Base-by-base conservation (phyloP, 2,797 vertebrate species). In the Pseudotriccus pelzelni region DNA sequence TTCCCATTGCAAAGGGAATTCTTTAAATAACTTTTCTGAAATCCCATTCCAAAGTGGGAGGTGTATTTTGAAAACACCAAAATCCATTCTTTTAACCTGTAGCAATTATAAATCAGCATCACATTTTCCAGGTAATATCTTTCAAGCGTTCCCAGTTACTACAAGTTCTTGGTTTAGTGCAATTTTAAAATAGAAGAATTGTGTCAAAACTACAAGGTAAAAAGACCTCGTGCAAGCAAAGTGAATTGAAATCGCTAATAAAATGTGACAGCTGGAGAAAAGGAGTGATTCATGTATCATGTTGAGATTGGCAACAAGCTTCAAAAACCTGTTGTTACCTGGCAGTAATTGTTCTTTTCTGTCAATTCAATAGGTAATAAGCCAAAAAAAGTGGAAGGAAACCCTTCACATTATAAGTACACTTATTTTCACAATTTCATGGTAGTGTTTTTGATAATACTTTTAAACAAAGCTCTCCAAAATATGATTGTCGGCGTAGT, bases 241-340 rank as follows among this genome's bases (percentile, higher is more conserved):
- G 32, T 18, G 62, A 79, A 63, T 64, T 68, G 91, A 89, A 94
- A 87, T 52, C 68, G 30, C 85, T 81, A 94, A 95, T 89, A 84
- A 86, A 94, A 89, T 53, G 34, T 96, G 97, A 86, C 89, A 96
- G 94, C 64, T 84, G 66, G 58, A 95, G 70, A 83, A 96, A 96
- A 80, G 32, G 81, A 84, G 36, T 58, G 76, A 76, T 89, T 91
- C 32, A 70, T 60, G 24, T 47, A 69, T 44, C 8, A 3, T 64
- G 43, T 23, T n/a, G 58, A 93, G 93, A 97, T 82, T 67, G 74
- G 93, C 90, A 94, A 93, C 79, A 84, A 86, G 21, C 55, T 84
- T 84, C 53, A 89, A 68, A 95, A 95, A 30, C 18, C 52, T 89
- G 79, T 90, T 90, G 90, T 90, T 87, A 89, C 39, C 79, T 89